A percentile compares a stretch with the other conserved stretches of the same genome.
Conservation (phyloP, 2,113 vertebrate species). For the Austrofundulus limnaeus region DNA sequence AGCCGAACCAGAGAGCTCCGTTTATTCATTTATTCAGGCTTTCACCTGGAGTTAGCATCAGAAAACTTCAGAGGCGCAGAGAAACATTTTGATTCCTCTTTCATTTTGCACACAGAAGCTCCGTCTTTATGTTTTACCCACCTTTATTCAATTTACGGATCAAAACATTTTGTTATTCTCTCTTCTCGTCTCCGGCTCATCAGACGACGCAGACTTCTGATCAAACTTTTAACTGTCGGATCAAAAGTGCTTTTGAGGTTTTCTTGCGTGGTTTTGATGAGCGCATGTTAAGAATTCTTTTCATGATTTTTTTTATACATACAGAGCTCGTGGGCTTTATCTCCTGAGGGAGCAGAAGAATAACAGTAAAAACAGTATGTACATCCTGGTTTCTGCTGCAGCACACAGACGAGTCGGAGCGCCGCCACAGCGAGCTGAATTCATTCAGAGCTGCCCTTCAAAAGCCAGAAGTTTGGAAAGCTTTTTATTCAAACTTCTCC, state of each 20-base stretch:
- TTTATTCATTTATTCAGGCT: conserved; percentile 51
- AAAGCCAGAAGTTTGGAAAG: neutral
- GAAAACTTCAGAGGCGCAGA: conserved; percentile 13
- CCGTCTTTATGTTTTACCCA: conserved; percentile 40
- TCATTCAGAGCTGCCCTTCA: conserved; percentile 4
- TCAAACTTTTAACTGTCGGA: conserved; percentile 51
- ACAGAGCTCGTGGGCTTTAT: neutral
- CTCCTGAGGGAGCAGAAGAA: conserved; percentile 36
- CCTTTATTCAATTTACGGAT: conserved; percentile 50
- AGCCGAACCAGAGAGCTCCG: conserved; percentile 30
- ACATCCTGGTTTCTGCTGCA: conserved; percentile 7
- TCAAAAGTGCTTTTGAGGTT: conserved; percentile 45
- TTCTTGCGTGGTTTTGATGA: conserved; percentile 25
- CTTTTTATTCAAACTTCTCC: neutral
- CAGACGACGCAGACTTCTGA: conserved; percentile 24
- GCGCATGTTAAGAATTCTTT: conserved; percentile 32
- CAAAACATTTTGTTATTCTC: conserved; percentile 40
- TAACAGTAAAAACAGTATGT: conserved; percentile 1
- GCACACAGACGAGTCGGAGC: neutral
- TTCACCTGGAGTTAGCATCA: conserved; percentile 37
- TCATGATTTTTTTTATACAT: conserved; percentile 10
- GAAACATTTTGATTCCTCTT: conserved; percentile 25
- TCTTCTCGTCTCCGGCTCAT: conserved; percentile 19
- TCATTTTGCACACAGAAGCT: conserved; percentile 5
- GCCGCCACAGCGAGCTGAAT: neutral